Conservation (phyloP, 2,113 vertebrate species). For the Clarias magur region DNA sequence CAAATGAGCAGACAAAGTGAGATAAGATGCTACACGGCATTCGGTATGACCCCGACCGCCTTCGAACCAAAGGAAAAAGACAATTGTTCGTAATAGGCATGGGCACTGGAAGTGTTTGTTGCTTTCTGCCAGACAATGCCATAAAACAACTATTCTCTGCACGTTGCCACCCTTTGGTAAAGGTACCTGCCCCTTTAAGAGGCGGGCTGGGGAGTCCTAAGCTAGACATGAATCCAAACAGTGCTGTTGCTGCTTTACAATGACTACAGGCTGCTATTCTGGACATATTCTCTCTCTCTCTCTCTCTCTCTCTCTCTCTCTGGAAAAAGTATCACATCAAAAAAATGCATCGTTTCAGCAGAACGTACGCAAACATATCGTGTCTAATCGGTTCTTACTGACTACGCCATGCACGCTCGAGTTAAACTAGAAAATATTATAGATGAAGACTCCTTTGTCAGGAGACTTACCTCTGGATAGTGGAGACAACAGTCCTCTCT, state of each 20-base stretch:
- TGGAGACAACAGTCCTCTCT: conserved; percentile 30
- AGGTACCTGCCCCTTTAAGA: conserved; percentile 73
- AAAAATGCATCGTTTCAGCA: conserved; percentile 5
- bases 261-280: conserved; percentile 44
- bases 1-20: conserved; percentile 15
- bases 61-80: background rate
- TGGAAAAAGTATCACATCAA: conserved; percentile 20
- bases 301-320: conserved; percentile 1
- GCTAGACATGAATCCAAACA: conserved; percentile 63
- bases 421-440: background rate
- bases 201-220: conserved; percentile 64
- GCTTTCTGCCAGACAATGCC: conserved; percentile 35
- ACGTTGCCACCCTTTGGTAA: conserved; percentile 51
- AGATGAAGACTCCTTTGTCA: conserved; percentile 40
- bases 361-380: background rate
- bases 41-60: background rate
- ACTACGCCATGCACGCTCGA: background rate
- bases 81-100: background rate
- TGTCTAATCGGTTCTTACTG: background rate
- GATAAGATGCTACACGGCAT: conserved; percentile 1
- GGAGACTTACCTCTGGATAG: conserved; percentile 41
- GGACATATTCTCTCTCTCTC: conserved; percentile 13
- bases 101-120: background rate
- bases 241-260: conserved; percentile 69
- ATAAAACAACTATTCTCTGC: conserved; percentile 59